Evolutionary conservation across 2,888 invertebrate species (phyloP).

Genomic region (Heliconius cydno): DNA sequence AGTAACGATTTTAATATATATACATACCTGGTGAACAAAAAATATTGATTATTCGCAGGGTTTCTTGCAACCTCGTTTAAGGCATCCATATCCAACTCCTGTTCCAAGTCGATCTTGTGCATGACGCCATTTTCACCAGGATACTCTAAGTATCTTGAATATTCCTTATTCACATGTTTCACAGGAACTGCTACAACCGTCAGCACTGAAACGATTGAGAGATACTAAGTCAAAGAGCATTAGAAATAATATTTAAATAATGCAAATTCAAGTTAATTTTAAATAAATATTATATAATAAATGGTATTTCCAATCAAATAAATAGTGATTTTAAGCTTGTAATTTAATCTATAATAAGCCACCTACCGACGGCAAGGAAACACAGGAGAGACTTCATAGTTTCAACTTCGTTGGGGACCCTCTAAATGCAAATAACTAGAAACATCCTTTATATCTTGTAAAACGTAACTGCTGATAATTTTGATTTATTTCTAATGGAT

Average conservation of each 20-base stretch:
- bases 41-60: conserved; percentile 58
- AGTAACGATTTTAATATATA: not conserved
- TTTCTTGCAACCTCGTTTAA: conserved; percentile 56
- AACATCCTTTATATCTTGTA: not conserved
- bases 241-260: not conserved
- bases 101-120: conserved; percentile 59
- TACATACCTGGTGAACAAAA: conserved; percentile 54
- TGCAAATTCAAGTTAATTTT: too few relatives aligned
- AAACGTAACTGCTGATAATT: not conserved
- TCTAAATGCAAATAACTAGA: not conserved
- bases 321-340: not conserved
- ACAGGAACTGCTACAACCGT: conserved; percentile 47
- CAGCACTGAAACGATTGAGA: conserved; percentile 48
- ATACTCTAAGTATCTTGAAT: conserved; percentile 56
- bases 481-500: not conserved
- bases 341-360: not conserved
- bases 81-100: conserved; percentile 54
- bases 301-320: not conserved
- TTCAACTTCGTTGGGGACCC: not conserved
- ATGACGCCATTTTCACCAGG: conserved; percentile 57
- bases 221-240: too few relatives aligned
- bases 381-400: conserved; percentile 16
- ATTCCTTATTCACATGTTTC: conserved; percentile 45
- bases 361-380: conserved; percentile 1
- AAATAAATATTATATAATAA: too few relatives aligned